Evolutionary conservation across 2,113 vertebrate genomes (phyloP), one percentile per base, ranked within the genome.

Genomic region (Dicentrarchus labrax): DNA sequence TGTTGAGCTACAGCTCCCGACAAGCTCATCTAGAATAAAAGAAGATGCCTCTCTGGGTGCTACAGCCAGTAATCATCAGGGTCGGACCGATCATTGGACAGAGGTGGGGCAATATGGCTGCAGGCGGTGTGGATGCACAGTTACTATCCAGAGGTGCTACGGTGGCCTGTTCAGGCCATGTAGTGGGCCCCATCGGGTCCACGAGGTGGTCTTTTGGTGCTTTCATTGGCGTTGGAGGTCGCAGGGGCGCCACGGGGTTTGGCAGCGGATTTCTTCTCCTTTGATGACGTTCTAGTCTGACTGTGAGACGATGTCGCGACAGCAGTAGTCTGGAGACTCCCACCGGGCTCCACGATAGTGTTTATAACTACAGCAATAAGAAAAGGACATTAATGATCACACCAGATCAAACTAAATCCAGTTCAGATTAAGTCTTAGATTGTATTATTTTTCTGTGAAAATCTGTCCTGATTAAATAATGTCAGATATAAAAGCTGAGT

Each of bases 331-430:
- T 97, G 97, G 74, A 96, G 91, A 82, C 91, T 94, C 66, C 96
- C 95, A 2, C 93, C 93, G 39, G 98, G 97, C 85, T 99, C 98
- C 91, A 99, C 95, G 0, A 99, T 96, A 41, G 96, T 97, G 0
- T 99, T 99, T 88, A 99, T 99, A 21, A 99, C 98, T 99, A 82
- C n/a, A 1, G 65, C 54, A 78, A 76, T 16, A 61, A 45, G 0
- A 16, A 74, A 8, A 86, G 7, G 78, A 84, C 74, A 80, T 21
- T 38, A 22, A 8, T 38, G 30, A 61, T 4, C 15, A 8, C 6
- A 19, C 3, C 16, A 4, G 16, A 7, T 30, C 22, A 1, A 59
- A 30, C 5, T 30, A 2, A 24, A 24, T 24, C 54, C 13, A 30
- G 2, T 30, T 30, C 30, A 30, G 30, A 30, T 30, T 30, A 30